A percentile compares a stretch with the other conserved stretches of the same genome.
These are phyloP conservation scores for Muscicapa comitata DNA, from an alignment of 2,797 vertebrate genomes.

Conservation along the genomic window DNA sequence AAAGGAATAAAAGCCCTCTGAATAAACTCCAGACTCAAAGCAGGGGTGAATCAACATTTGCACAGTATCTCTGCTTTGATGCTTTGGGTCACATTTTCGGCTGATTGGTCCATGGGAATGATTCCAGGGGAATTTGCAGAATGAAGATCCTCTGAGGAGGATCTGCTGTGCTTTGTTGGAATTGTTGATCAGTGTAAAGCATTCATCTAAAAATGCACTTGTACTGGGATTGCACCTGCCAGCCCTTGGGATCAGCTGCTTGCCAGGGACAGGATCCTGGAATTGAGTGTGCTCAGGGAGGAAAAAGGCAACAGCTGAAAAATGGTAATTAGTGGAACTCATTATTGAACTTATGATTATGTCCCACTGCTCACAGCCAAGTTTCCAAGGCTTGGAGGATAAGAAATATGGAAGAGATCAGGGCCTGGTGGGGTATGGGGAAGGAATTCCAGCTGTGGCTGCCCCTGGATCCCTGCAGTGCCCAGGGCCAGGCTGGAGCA, in stretches of 20 bases:
- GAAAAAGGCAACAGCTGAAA: neutral
- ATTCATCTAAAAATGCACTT: neutral
- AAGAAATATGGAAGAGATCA: neutral
- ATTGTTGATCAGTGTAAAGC: neutral
- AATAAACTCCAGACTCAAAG: slow-evolving; percentile 53
- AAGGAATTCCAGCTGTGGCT: neutral
- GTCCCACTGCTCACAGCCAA: neutral
- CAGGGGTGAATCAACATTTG: slow-evolving; percentile 29
- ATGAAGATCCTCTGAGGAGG: neutral
- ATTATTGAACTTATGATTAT: accelerated
- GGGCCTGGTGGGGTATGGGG: neutral
- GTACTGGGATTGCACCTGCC: neutral
- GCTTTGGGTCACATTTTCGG: neutral
- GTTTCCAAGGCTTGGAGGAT: neutral
- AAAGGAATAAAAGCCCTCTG: slow-evolving; percentile 21
- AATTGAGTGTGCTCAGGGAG: neutral
- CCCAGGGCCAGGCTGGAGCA: neutral
- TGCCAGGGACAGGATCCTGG: neutral
- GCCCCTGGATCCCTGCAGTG: neutral
- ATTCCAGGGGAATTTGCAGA: neutral
- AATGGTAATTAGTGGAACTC: neutral
- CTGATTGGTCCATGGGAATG: neutral
- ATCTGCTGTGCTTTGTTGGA: neutral
- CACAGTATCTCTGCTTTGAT: slow-evolving; percentile 14
- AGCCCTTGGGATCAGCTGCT: neutral